phyloP scores from a whole-genome alignment of 2,888 invertebrate species.

The Phytoseiulus persimilis region DNA sequence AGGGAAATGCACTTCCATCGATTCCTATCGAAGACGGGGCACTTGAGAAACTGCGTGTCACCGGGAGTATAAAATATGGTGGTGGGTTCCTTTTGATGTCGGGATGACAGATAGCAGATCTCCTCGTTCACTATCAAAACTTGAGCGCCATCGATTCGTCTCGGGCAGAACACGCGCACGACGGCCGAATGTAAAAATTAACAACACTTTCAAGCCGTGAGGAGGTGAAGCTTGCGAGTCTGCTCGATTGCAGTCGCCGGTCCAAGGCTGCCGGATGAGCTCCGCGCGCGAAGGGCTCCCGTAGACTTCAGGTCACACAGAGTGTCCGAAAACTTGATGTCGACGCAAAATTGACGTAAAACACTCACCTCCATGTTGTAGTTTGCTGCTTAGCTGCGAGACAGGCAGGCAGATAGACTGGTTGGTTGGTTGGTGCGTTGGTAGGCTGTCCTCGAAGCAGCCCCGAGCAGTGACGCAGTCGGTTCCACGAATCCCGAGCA shows the following conservation, averaged over 20 bases:
- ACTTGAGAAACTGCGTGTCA: no score
- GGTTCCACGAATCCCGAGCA: slow-evolving; percentile 5
- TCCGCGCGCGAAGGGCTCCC: background rate
- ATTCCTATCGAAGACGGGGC: no score
- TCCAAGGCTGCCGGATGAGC: background rate
- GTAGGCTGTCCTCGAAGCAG: background rate
- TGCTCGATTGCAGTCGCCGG: background rate
- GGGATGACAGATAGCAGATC: no score
- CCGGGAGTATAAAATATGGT: no score
- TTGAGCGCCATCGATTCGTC: no score
- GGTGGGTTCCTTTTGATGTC: no score
- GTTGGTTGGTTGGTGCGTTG: background rate
- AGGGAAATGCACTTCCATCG: no score
- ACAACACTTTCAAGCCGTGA: background rate
- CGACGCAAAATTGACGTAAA: background rate
- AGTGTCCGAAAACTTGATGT: background rate
- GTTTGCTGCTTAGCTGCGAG: background rate
- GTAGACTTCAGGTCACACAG: background rate
- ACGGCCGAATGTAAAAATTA: no score
- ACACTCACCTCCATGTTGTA: background rate
- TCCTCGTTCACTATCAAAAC: no score
- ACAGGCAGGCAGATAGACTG: background rate
- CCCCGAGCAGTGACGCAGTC: background rate
- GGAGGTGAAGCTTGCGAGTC: background rate
- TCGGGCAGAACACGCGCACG: no score